Conservation (phyloP, 2,113 vertebrate species). For the Platanista minor region DNA sequence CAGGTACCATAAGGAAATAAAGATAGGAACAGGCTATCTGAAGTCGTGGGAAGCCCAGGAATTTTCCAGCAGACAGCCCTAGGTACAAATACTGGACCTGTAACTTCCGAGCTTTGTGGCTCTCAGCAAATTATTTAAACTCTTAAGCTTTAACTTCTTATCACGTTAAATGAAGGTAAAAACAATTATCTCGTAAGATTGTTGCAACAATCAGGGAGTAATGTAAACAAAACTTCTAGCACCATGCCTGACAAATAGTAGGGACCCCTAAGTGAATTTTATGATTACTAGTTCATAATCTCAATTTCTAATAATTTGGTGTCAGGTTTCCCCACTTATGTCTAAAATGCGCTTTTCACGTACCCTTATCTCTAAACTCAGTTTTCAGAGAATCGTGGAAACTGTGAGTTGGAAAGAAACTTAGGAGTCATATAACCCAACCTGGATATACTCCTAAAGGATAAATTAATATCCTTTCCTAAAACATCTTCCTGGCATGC, state of each 20-base stretch:
- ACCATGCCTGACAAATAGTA: background rate
- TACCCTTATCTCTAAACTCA: background rate
- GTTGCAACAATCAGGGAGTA: background rate
- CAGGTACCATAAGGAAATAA: background rate
- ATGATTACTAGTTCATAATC: background rate
- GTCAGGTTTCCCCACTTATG: background rate
- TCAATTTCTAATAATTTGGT: background rate
- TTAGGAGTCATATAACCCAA: background rate
- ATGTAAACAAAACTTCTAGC: background rate
- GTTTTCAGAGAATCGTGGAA: slow-evolving; percentile 33
- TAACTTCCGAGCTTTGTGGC: background rate
- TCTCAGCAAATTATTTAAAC: background rate
- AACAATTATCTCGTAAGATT: background rate
- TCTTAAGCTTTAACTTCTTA: background rate
- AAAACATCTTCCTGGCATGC: slow-evolving; percentile 50
- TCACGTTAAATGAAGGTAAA: background rate
- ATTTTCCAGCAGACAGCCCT: background rate
- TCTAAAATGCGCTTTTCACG: slow-evolving; percentile 9
- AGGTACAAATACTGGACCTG: background rate
- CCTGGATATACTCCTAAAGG: slow-evolving; percentile 44
- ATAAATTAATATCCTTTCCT: slow-evolving; percentile 71
- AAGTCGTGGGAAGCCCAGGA: fast-evolving
- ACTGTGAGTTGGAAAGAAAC: slow-evolving; percentile 25
- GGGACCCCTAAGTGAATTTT: background rate
- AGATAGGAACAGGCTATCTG: background rate